Percentiles rank a stretch among this genome's conserved stretches.
These are phyloP conservation scores for Sinhomidia bicolor DNA, from an alignment of 2,888 invertebrate species.

Conservation along the genomic window DNA sequence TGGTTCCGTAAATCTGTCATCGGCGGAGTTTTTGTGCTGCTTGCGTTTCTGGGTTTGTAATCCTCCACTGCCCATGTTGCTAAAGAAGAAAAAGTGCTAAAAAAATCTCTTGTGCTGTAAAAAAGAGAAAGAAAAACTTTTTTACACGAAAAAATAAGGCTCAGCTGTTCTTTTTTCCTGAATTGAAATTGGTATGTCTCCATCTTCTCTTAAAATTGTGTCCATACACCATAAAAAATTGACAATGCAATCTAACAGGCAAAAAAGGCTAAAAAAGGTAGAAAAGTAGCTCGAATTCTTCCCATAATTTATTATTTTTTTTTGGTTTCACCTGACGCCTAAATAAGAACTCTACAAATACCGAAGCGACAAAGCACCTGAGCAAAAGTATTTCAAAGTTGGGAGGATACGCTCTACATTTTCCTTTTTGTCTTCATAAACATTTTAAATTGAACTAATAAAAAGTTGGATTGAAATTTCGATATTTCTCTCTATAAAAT, in stretches of 20 bases:
- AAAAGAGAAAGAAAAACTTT: background rate
- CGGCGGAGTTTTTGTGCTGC: background rate
- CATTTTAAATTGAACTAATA: too few relatives aligned
- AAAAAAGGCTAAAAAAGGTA: background rate
- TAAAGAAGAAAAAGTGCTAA: too few relatives aligned
- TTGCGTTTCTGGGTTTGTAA: background rate
- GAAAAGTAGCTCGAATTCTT: background rate
- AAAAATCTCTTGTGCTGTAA: background rate
- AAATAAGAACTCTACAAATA: background rate
- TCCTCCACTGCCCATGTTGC: background rate
- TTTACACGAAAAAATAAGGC: background rate
- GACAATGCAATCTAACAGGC: conserved; percentile 36
- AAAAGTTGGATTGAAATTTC: too few relatives aligned
- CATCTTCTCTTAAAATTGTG: background rate
- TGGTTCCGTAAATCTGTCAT: conserved; percentile 71
- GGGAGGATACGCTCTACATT: too few relatives aligned
- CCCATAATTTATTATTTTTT: background rate
- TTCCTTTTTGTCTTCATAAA: too few relatives aligned
- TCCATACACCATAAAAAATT: conserved; percentile 42
- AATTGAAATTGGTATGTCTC: conserved; percentile 52
- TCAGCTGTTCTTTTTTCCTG: conserved; percentile 21
- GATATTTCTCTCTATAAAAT: too few relatives aligned
- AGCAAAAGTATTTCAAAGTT: background rate
- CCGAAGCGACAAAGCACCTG: conserved; percentile 41
- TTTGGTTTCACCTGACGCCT: conserved; percentile 10